A percentile compares a stretch with the other conserved stretches of the same genome.
These are phyloP conservation scores for Conomelus anceps DNA, from an alignment of 2,888 invertebrate species.

Conservation along the genomic window DNA sequence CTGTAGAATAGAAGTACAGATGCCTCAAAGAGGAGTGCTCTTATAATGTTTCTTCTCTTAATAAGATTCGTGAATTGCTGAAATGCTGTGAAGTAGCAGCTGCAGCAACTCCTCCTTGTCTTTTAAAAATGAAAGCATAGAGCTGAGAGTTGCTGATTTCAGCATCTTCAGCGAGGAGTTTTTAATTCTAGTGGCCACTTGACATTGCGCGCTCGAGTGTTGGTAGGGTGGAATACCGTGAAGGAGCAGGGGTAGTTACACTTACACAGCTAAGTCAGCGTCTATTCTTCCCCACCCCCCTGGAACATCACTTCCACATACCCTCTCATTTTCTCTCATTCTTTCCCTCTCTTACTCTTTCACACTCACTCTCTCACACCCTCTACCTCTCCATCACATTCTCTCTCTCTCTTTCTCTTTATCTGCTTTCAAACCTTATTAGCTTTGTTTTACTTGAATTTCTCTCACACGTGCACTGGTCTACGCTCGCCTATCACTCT, in stretches of 20 bases:
- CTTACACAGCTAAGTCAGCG: not conserved
- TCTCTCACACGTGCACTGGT: not conserved
- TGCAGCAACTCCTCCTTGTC: not conserved
- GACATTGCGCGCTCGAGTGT: not conserved
- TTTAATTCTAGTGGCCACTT: not conserved
- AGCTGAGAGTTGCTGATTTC: not conserved
- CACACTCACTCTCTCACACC: not conserved
- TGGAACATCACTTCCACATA: too few relatives aligned
- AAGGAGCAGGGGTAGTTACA: not conserved
- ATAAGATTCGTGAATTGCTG: not conserved
- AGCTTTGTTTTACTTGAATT: not conserved
- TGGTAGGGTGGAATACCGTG: not conserved
- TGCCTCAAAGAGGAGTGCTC: not conserved
- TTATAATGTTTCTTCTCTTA: not conserved
- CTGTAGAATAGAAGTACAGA: not conserved
- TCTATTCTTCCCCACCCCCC: not conserved
- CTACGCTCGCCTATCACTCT: not conserved
- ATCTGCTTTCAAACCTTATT: not conserved
- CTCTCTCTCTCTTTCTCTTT: not conserved
- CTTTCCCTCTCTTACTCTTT: not conserved
- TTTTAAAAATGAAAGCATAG: not conserved
- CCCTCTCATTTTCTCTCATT: not conserved
- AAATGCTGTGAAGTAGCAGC: not conserved
- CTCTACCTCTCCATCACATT: not conserved
- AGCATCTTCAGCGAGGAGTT: not conserved